Base-by-base conservation (phyloP, 2,888 invertebrate species). In the Idaea dimidiata region DNA sequence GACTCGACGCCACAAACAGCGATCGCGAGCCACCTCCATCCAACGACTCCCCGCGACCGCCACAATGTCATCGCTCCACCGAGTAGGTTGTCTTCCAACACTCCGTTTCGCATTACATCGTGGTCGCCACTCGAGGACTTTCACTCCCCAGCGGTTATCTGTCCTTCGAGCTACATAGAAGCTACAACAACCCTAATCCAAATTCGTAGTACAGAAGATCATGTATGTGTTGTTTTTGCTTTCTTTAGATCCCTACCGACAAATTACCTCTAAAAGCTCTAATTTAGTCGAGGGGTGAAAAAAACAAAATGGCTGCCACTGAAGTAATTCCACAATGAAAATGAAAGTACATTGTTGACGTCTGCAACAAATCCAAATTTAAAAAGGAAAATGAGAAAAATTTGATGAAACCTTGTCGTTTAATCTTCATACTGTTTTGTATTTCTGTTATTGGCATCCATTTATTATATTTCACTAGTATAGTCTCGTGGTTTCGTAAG, bases 281-380 rank as follows among this genome's bases (percentile, higher is more conserved):
- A 43, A 43, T 43, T 43, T 43, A 43, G 5, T 43, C 43, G 43
- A 43, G 43, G 43, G 8, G 6, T 43, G 43, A 10, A 43, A 24
- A 43, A 14, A 43, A 43, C 43, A 43, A 43, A 43, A 43, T 43
- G 43, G 43, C 43, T 43, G 43, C 43, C 10, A 43, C 43, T 43
- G 43, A 43, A 43, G 43, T 43, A 8, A 43, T 43, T 43, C 43
- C 43, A 43, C 43, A 43, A 43, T 43, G 43, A 43, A 10, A 43
- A 43, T 43, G 10, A 10, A 43, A 14, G 43, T 14, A 43, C 43
- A 8, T 43, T 43, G 14, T 43, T 10, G 43, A 43, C 10, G 43
- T 43, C 43, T 43, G 43, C 43, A 43, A 43, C 43, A 43, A 43
- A 43, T 43, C 43, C 43, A 43, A 43, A 43, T 43, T 43, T 43